These are phyloP conservation scores for Gymnocephalus cernua DNA, from an alignment of 2,113 vertebrate species.

Conservation along the genomic window DNA sequence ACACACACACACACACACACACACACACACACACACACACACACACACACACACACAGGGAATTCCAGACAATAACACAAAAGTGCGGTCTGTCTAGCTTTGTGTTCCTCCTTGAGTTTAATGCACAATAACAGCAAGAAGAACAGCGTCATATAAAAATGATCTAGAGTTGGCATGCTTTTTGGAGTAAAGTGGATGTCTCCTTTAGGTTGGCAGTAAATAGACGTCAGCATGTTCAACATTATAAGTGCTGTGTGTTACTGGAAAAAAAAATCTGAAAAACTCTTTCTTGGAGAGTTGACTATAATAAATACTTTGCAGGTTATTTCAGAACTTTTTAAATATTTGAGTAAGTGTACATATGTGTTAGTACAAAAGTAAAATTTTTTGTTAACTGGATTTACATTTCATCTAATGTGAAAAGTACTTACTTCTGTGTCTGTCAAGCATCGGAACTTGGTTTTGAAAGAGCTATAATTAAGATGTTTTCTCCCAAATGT, in stretches of 20 bases:
- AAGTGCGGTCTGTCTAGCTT: conserved; percentile 39
- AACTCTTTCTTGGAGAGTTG: background rate
- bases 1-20: conserved; percentile 4
- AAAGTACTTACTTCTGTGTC: background rate
- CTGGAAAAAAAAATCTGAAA: background rate
- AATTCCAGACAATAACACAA: conserved; percentile 73
- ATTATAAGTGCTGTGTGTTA: background rate
- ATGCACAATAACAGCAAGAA: conserved; percentile 23
- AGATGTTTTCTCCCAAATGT: background rate
- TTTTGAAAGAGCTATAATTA: background rate
- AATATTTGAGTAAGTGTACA: background rate
- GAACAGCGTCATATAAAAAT: conserved; percentile 21
- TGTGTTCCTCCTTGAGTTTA: conserved; percentile 45
- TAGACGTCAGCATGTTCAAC: background rate
- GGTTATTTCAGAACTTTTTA: background rate
- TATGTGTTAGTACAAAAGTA: background rate
- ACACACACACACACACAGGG: conserved; percentile 34
- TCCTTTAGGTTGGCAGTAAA: conserved; percentile 9
- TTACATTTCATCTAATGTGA: background rate
- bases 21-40: conserved; percentile 39
- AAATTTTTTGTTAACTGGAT: background rate
- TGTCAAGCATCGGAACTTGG: background rate
- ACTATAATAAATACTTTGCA: too few relatives aligned
- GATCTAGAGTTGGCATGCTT: background rate
- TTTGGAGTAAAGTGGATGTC: background rate